Base-by-base conservation (phyloP, 2,888 invertebrate genomes). In the Masnerella sp. region DNA sequence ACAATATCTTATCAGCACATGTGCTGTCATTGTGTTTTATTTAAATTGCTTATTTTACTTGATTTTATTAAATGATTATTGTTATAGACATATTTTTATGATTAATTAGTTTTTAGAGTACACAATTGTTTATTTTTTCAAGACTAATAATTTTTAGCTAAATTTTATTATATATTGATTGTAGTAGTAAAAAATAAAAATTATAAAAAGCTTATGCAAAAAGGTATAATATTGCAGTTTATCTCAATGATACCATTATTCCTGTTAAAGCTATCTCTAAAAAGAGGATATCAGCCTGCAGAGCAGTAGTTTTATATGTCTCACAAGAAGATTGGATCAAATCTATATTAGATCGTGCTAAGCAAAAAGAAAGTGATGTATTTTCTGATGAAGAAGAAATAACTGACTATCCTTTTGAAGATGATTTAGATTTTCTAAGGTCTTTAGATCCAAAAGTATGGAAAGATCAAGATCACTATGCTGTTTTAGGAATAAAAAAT, bases 381-480 rank as follows among this genome's bases (percentile, higher is more conserved):
- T 67, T 51, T 56, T 79, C 76, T 8, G 84, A 85, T n/a, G 87
- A 88, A 59, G 85, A 86, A 59, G 84, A 85, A 65, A 82, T 85
- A 22, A 82, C 88, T 74, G 86, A 88, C 51, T 89, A 90, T 76
- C 88, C 89, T 59, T 90, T 91, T 78, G 91, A 93, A 74, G 94
- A 94, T 79, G 94, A 96, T 88, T 91, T 96, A 5, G 91, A 92
- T 64, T 96, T 95, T 86, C 89, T 98, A 74, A 90, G 95, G 77
- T 95, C 95, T 70, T 89, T 98, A 76, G 96, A 98, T 88, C 98
- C 98, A 1, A 97, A 95, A 87, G 95, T 97, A 83, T 99, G 98
- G 98, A 98, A 98, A 90, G 93, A 95, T 81, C 98, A 99, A 89
- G 99, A 99, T 88, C 99, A 99, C 88, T 99, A 99, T 88, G 94